Evolutionary conservation across 2,113 vertebrate genomes (phyloP), one percentile per base, ranked within the genome.

Genomic region (Glareola pratincola): DNA sequence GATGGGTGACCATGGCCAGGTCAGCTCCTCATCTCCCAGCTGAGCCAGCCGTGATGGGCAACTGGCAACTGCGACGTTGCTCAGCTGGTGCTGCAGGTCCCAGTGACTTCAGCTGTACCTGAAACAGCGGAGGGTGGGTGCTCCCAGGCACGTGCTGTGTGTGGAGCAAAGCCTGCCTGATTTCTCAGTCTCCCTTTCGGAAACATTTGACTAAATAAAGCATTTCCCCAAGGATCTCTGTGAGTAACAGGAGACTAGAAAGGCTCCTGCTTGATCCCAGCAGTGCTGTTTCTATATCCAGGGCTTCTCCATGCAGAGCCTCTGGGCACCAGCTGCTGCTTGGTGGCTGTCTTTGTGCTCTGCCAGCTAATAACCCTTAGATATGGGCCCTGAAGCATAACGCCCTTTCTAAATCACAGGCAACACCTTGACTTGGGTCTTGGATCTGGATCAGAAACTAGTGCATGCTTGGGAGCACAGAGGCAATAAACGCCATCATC

Each of bases 331-430:
- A 62, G 77, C 37, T 90, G 85, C 92, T 80, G 66, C 64, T 81
- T 2, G 2, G 73, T 62, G 24, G 8, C 56, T 73, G 50, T 37
- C 71, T 92, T 78, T n/a, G 89, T 76, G 66, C 71, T 78, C 73
- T 11, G 5, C 53, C 79, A 48, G 57, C 83, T 63, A 32, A 64
- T 12, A 91, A 81, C 76, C 88, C 66, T 92, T 36, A 72, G 76
- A 22, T 18, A 30, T 1, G 54, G 74, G 91, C 41, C 84, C 81
- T 67, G 81, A 96, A 76, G 80, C 84, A 50, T 72, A 79, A 95
- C 17, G 24, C 74, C 71, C 74, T 90, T 90, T 59, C 77, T 95
- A 95, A 97, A 96, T 97, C 87, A 91, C 74, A 74, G 71, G 45
- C 8, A 29, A 76, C 57, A 90, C 89, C 89, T 90, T 91, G 92